A percentile compares a stretch with the other conserved stretches of the same genome.
phyloP scores from a whole-genome alignment of 2,113 vertebrate genomes.

The Mionectes macconnelli region DNA sequence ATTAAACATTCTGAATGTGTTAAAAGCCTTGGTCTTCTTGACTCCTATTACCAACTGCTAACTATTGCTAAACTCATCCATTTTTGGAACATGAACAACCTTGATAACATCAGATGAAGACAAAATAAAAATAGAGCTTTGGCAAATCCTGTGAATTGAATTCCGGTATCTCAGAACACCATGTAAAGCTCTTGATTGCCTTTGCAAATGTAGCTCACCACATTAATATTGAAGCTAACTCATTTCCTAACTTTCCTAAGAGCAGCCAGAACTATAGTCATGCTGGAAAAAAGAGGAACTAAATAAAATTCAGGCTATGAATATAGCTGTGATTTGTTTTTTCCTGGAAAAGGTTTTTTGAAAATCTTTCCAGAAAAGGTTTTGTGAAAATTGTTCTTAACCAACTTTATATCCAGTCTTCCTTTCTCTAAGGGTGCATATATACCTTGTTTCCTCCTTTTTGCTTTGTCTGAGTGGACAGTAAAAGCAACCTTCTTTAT shows the following conservation, averaged over 20 bases:
- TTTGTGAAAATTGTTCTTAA: not conserved
- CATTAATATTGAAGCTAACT: constrained; percentile 39
- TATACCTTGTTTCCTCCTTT: not conserved
- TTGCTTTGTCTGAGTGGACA: not conserved
- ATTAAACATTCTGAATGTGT: constrained; percentile 74
- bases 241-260: constrained; percentile 15
- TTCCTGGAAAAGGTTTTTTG: not conserved
- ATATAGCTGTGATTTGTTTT: not conserved
- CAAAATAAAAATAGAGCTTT: constrained; percentile 70
- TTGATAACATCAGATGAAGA: constrained; percentile 59
- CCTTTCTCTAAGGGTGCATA: not conserved
- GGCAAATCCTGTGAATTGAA: constrained; percentile 37
- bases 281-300: not conserved
- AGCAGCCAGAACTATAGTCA: not conserved
- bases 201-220: not conserved
- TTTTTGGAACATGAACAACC: constrained; percentile 69
- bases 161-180: constrained; percentile 46
- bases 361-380: not conserved
- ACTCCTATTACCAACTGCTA: constrained; percentile 70
- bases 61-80: constrained; percentile 59
- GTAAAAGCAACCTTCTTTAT: not conserved
- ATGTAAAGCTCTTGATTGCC: not conserved
- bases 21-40: constrained; percentile 70
- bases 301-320: not conserved
- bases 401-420: not conserved